Base-by-base conservation (phyloP, 2,113 vertebrate genomes). In the Dipodomys spectabilis region DNA sequence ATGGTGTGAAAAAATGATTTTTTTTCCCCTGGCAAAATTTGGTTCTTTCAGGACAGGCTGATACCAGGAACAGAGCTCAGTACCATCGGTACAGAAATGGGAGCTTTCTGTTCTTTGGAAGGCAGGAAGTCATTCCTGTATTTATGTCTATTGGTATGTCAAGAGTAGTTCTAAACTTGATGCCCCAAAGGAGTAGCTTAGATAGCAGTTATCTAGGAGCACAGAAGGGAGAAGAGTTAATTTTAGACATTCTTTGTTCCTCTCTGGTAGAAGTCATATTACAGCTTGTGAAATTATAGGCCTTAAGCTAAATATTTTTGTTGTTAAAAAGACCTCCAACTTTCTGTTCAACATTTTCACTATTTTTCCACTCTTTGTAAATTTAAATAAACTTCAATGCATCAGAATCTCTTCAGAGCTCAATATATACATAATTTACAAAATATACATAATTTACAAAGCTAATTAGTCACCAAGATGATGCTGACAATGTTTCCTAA, bases 1-100 rank as follows among this genome's bases (percentile, higher is more conserved):
- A 96, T 57, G 79, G 93, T 97, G 86, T 97, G 90, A 95, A 97
- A 97, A 98, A 93, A 97, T 85, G 20, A 95, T 96, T 84, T 94
- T 97, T 97, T 94, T 89, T 69, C 5, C 6, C 53, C 71, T 67
- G 64, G 72, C 9, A 92, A 57, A 57, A 86, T 44, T 86, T 94
- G 75, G 86, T 82, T 81, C 62, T 92, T 90, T 95, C 68, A 68
- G 91, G 69, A 94, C 92, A 87, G 88, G 83, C 79, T 28, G 22
- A 95, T 68, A 96, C 68, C 49, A 32, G 5, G 27, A 65, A 45
- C 18, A 92, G 44, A 91, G 22, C 23, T 95, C 85, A 91, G 28
- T 22, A 53, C 65, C 28, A 67, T 3, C 4, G 8, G 20, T 82
- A 44, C 7, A 85, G 62, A 49, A 20, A 94, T 3, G 0, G 82